Evolutionary conservation across 2,888 invertebrate genomes (phyloP).

Genomic region (Ferdinandea cuprea): DNA sequence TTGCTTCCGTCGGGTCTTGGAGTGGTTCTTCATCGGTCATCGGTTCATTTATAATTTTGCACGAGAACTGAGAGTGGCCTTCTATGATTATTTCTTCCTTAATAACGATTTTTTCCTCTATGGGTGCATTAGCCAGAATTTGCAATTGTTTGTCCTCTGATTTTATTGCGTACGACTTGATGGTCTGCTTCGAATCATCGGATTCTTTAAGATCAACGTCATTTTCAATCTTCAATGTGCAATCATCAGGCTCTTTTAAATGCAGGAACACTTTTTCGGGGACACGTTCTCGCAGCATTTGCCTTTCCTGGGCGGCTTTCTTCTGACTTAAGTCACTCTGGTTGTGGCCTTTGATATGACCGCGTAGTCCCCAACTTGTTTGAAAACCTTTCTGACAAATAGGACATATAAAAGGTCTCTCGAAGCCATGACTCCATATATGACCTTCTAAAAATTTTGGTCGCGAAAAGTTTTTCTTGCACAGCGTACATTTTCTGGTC

Average conservation of each 20-base stretch:
- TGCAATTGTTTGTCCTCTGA: too few species aligned
- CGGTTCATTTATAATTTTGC: constrained; percentile 17
- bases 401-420: background rate
- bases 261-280: too few species aligned
- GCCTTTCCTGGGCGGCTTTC: too few species aligned
- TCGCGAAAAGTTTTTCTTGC: background rate
- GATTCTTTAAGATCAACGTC: too few species aligned
- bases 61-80: background rate
- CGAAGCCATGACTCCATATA: background rate
- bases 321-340: too few species aligned
- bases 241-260: too few species aligned
- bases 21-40: constrained; percentile 12
- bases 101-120: too few species aligned
- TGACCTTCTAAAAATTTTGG: background rate
- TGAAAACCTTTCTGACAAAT: background rate
- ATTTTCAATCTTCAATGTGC: too few species aligned
- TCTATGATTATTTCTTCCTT: constrained; percentile 3
- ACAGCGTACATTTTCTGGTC: background rate
- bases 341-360: background rate
- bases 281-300: too few species aligned
- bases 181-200: too few species aligned
- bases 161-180: too few species aligned
- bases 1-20: background rate
- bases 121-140: too few species aligned
- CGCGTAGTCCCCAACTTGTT: background rate